Evolutionary conservation across 2,797 vertebrate genomes (phyloP).

Genomic region (Heliangelus exortis): DNA sequence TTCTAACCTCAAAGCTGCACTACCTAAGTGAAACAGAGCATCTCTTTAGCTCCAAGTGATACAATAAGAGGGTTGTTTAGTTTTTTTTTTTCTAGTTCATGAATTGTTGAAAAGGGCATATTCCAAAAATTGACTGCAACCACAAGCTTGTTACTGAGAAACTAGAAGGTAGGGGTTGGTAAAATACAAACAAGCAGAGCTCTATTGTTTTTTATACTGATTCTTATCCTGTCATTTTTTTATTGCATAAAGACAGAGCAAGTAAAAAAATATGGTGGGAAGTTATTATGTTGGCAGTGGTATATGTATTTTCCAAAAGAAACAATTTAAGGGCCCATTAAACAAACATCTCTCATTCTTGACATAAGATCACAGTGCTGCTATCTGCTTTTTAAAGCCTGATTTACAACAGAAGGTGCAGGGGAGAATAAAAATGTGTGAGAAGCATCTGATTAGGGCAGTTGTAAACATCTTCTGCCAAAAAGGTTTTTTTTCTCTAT

Average conservation of each 20-base stretch:
- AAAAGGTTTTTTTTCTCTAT: background rate
- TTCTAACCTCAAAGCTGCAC: background rate
- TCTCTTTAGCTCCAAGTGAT: background rate
- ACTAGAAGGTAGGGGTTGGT: background rate
- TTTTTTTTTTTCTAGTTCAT: background rate
- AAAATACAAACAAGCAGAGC: background rate
- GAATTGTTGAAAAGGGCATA: background rate
- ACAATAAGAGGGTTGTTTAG: background rate
- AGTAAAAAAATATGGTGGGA: conserved; percentile 15
- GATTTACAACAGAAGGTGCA: conserved; percentile 51
- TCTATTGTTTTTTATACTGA: background rate
- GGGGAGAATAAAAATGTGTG: conserved; percentile 29
- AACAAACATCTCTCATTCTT: conserved; percentile 58
- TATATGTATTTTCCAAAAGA: conserved; percentile 34
- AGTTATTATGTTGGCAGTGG: conserved; percentile 15
- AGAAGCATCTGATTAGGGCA: conserved; percentile 25
- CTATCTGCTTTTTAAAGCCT: conserved; percentile 57
- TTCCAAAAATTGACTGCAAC: background rate
- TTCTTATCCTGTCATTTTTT: background rate
- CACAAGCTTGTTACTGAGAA: background rate
- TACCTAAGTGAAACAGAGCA: background rate
- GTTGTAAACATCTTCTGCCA: conserved; percentile 18
- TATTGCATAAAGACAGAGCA: background rate
- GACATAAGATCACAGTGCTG: conserved; percentile 40
- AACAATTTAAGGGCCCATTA: conserved; percentile 67